phyloP scores from a whole-genome alignment of 2,113 vertebrate species.

The Malaclemys terrapin region DNA sequence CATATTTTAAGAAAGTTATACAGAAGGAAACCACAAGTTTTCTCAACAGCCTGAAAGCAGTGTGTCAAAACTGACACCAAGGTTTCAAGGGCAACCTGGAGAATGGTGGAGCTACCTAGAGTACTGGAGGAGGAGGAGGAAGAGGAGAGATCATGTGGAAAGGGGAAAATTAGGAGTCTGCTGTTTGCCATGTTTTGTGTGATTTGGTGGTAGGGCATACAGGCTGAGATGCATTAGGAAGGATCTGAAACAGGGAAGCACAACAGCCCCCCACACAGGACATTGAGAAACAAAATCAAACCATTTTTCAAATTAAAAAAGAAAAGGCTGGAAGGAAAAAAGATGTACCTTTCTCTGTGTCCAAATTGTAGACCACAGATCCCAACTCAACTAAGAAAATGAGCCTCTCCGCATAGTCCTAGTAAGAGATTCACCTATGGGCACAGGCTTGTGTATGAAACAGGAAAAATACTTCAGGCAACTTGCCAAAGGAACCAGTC shows the following conservation, averaged over 20 bases:
- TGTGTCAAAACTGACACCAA: neutral
- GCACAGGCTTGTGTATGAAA: neutral
- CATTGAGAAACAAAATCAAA: no score
- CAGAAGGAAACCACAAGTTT: neutral
- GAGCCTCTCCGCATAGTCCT: neutral
- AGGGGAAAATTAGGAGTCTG: neutral
- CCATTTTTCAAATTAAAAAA: no score
- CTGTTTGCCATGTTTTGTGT: neutral
- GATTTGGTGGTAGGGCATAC: neutral
- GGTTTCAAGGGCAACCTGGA: rapidly evolving
- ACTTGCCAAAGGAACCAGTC: rapidly evolving
- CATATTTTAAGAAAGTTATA: neutral
- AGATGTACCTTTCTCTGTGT: no score
- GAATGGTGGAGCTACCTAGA: neutral
- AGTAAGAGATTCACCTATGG: rapidly evolving
- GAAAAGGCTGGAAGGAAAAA: no score
- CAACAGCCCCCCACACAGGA: no score
- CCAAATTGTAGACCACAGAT: neutral
- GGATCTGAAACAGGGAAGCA: neutral
- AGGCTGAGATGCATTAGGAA: neutral
- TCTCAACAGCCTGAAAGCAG: neutral
- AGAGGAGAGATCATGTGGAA: neutral
- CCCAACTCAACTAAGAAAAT: neutral
- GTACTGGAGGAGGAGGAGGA: neutral
- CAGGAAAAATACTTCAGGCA: rapidly evolving